Conservation (phyloP, 2,113 vertebrate species). For the Suricata suricatta region DNA sequence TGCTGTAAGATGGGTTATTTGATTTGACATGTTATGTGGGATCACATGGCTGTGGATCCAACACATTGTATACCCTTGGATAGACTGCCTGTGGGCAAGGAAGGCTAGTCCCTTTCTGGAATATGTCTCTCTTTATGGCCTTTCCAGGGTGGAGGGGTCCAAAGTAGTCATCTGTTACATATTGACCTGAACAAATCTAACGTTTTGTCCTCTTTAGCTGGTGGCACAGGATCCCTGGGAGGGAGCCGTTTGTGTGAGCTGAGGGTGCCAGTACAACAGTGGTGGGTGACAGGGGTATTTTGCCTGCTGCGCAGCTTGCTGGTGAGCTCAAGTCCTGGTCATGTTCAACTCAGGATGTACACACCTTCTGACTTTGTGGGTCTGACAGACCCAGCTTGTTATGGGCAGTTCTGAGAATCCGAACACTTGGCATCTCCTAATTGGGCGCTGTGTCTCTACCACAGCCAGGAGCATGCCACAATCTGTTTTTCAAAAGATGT, state of each 20-base stretch:
- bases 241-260: neutral
- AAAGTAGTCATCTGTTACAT: neutral
- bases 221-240: neutral
- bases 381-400: neutral
- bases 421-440: neutral
- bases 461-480: neutral
- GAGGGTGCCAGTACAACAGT: neutral
- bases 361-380: neutral
- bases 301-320: neutral
- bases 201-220: neutral
- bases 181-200: neutral
- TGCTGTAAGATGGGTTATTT: neutral
- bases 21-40: neutral
- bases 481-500: neutral
- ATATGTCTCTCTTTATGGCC: neutral
- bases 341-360: accelerated
- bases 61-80: neutral
- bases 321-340: neutral
- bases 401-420: neutral
- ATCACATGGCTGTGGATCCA: neutral
- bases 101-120: neutral
- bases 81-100: neutral
- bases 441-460: neutral
- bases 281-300: neutral
- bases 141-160: neutral